phyloP scores from a whole-genome alignment of 2,888 invertebrate species.

The Phasia obesa region DNA sequence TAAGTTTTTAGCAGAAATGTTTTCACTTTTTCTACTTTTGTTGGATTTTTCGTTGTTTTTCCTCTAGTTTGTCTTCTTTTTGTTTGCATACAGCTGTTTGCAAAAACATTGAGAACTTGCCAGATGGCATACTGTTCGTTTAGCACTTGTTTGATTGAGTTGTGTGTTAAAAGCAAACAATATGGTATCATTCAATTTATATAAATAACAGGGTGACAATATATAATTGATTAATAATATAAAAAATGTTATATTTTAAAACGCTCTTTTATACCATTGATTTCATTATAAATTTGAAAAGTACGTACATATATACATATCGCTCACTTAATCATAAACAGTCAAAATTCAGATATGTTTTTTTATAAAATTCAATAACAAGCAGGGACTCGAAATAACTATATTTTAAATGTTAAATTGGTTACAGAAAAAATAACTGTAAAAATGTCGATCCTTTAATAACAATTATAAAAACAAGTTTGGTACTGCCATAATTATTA shows the following conservation, averaged over 20 bases:
- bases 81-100: constrained; percentile 69
- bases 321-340: too few species aligned
- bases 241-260: neutral
- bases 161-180: neutral
- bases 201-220: constrained; percentile 25
- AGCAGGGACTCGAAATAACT: too few species aligned
- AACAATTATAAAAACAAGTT: too few species aligned
- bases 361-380: too few species aligned
- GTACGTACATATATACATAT: too few species aligned
- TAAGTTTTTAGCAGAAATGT: constrained; percentile 36
- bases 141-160: constrained; percentile 59
- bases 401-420: too few species aligned
- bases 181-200: neutral
- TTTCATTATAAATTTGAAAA: too few species aligned
- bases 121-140: constrained; percentile 57
- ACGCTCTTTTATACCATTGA: too few species aligned
- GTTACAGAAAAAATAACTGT: too few species aligned
- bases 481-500: too few species aligned
- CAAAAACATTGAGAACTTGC: constrained; percentile 65
- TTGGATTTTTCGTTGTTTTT: constrained; percentile 61
- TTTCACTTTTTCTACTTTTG: constrained; percentile 55
- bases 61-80: constrained; percentile 64
- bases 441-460: too few species aligned
- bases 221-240: neutral
- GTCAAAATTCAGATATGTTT: too few species aligned